Evolutionary conservation across 2,888 invertebrate species (phyloP).

Genomic region (Drosophila phalerata): DNA sequence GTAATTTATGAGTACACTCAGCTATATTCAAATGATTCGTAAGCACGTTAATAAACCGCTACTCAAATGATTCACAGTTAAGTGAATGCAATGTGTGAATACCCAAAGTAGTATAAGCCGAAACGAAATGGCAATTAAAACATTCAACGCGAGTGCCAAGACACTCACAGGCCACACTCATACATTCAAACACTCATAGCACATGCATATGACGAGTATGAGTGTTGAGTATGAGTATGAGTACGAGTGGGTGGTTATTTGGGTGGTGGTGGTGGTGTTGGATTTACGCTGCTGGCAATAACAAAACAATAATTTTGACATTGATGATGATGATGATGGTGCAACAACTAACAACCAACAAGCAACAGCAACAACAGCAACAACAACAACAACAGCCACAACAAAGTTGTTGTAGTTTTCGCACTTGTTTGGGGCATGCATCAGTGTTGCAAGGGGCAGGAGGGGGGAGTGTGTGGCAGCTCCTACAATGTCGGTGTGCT

Average conservation of each 20-base stretch:
- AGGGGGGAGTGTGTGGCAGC: constrained; percentile 1
- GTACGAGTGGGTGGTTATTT: background rate
- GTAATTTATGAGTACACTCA: constrained; percentile 4
- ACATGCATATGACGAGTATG: background rate
- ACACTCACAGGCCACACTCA: constrained; percentile 17
- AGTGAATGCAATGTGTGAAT: constrained; percentile 21
- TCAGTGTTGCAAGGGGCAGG: background rate
- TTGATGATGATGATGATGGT: constrained; percentile 68
- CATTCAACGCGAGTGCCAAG: constrained; percentile 34
- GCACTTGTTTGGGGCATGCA: constrained; percentile 48
- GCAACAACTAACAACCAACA: constrained; percentile 42
- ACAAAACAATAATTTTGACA: constrained; percentile 78
- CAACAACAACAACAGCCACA: constrained; percentile 28
- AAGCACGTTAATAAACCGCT: background rate
- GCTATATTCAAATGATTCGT: constrained; percentile 17
- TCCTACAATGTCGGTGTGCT: constrained; percentile 41
- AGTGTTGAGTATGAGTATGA: no score
- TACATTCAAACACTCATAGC: background rate
- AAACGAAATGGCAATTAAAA: constrained; percentile 42
- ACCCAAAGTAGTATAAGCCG: background rate
- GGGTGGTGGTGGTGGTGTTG: background rate
- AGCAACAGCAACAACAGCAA: constrained; percentile 32
- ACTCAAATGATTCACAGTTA: constrained; percentile 3
- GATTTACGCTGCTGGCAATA: constrained; percentile 51
- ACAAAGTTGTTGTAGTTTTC: constrained; percentile 54